Evolutionary conservation across 2,797 vertebrate genomes (phyloP), one percentile per base, ranked within the genome.

Genomic region (Aphelocoma californica): DNA sequence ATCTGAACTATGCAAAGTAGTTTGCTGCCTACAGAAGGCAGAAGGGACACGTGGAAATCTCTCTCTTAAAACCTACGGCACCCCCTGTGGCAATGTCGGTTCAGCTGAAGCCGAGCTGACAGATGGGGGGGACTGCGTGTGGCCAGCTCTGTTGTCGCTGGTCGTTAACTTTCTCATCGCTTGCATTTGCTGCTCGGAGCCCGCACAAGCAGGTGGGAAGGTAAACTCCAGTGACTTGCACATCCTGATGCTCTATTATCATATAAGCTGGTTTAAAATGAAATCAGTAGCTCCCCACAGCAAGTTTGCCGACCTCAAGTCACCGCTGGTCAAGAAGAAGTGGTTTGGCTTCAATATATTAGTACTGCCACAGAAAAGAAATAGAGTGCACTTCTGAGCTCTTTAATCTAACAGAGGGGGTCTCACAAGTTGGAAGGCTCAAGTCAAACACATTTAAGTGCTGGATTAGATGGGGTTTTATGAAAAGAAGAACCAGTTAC

Each of bases 31-130:
- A 7, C 21, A 83, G 64, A 92, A 96, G 73, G 88, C 81, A 72
- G 70, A 75, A 72, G 40, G 47, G 50, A 67, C 62, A 34, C 0
- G 0, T 23, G 25, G 75, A 94, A 93, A 75, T 53, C n/a, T 81
- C 72, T 71, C 34, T 74, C 26, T 40, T 32, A 72, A 86, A 82
- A 40, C 16, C 64, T 34, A 4, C 0, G 0, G 21, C 51, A 42
- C 7, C 6, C 14, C 5, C 56, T 8, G 24, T 4, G 29, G 56
- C 42, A 48, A 2, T 1, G 9, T 4, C 0, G 0, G 85, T 70
- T 44, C 8, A 13, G 81, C 51, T 72, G 90, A 60, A 70, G 50
- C 38, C 8, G 77, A 78, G 80, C 50, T 54, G 86, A 25, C 38
- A 42, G 75, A 50, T 0, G 11, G 23, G 14, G 58, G 70, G 29